A percentile compares a stretch with the other conserved stretches of the same genome.
Evolutionary conservation across 2,113 vertebrate genomes (phyloP).

Genomic region (Pholis gunnellus): DNA sequence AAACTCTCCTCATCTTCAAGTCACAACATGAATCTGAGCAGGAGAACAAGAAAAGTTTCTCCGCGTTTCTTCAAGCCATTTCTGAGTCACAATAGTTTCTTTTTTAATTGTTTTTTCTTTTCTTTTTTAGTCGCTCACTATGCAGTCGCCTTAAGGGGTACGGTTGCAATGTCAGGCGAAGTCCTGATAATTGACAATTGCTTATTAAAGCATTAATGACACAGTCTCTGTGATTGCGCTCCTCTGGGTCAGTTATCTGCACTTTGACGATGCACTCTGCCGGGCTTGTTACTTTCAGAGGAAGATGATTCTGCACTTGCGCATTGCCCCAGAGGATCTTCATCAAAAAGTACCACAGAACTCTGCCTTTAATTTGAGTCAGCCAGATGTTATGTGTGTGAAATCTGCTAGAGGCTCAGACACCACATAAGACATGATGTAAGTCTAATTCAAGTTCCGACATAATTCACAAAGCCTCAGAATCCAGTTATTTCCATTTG

Average conservation of each 20-base stretch:
- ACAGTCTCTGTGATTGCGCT: constrained; percentile 53
- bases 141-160: constrained; percentile 41
- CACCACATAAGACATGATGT: constrained; percentile 18
- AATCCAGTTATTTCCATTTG: constrained; percentile 12
- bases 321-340: constrained; percentile 41
- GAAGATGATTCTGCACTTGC: constrained; percentile 50
- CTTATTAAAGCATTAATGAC: constrained; percentile 74
- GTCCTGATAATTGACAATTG: constrained; percentile 65
- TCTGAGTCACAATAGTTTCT: constrained; percentile 50
- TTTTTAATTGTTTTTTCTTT: constrained; percentile 74
- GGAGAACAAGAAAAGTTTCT: constrained; percentile 12
- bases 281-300: constrained; percentile 48
- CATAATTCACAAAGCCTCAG: background rate
- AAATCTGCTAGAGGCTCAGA: constrained; percentile 38
- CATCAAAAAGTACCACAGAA: constrained; percentile 24
- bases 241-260: constrained; percentile 72
- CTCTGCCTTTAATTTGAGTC: constrained; percentile 40
- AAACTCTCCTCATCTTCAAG: constrained; percentile 8
- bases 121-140: constrained; percentile 26
- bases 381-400: constrained; percentile 29
- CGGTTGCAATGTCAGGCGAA: constrained; percentile 50
- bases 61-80: constrained; percentile 39
- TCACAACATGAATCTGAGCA: constrained; percentile 10
- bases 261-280: constrained; percentile 50
- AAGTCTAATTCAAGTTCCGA: constrained; percentile 17